Percentiles rank a stretch among this genome's conserved stretches.
Evolutionary conservation across 2,113 vertebrate genomes (phyloP).

Genomic region (Acanthochromis polyacanthus): DNA sequence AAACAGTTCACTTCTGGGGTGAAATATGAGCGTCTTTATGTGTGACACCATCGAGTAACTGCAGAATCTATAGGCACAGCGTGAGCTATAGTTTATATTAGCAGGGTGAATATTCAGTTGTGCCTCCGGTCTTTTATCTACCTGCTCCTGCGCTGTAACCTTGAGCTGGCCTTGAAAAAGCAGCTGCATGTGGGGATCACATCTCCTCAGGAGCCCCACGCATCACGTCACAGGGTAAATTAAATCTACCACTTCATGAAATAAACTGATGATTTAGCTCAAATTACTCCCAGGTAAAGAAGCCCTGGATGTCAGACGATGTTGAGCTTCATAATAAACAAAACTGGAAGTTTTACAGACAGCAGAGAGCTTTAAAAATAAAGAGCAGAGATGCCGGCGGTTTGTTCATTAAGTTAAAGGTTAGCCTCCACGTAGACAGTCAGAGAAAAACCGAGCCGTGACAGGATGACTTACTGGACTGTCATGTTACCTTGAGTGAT

Average conservation of each 20-base stretch:
- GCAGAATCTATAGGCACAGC: conserved; percentile 5
- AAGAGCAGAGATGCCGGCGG: not conserved
- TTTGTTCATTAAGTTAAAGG: conserved; percentile 67
- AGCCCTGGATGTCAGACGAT: conserved; percentile 16
- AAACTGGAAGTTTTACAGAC: conserved; percentile 15
- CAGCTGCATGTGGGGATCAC: conserved; percentile 1
- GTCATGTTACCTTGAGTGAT: conserved; percentile 43
- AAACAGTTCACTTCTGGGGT: conserved; percentile 24
- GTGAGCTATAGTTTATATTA: conserved; percentile 35
- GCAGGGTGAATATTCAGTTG: not conserved
- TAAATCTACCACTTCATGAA: conserved; percentile 25
- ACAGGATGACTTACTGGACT: conserved; percentile 28
- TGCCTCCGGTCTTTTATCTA: not conserved
- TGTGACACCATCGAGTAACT: not conserved
- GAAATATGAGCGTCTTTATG: not conserved
- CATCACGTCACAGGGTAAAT: conserved; percentile 29
- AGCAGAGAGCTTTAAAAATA: not conserved
- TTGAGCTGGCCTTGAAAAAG: conserved; percentile 57
- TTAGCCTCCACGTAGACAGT: conserved; percentile 27
- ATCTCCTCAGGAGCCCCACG: not conserved
- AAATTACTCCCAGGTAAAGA: conserved; percentile 28
- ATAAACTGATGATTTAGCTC: conserved; percentile 35
- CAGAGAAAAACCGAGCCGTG: conserved; percentile 5
- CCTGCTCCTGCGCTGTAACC: conserved; percentile 46
- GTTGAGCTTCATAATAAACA: conserved; percentile 41